These are phyloP conservation scores for Barnardius zonarius DNA, from an alignment of 2,113 vertebrate species.

Conservation along the genomic window DNA sequence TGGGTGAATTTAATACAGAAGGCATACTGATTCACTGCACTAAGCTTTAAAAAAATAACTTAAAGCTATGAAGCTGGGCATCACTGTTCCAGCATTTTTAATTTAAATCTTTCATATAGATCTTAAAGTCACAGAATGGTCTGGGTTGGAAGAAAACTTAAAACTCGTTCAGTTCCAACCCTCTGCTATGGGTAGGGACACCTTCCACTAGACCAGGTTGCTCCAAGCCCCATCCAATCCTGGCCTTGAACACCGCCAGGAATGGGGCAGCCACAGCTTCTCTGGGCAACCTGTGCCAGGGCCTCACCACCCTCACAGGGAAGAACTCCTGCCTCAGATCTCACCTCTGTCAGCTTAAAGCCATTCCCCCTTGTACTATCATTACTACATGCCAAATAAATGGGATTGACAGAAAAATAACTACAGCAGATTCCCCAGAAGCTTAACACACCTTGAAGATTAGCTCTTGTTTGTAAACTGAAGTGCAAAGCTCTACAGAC, in stretches of 20 bases:
- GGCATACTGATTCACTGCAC: rapidly evolving
- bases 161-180: not conserved
- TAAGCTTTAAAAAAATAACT: not conserved
- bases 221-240: not conserved
- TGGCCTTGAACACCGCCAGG: not conserved
- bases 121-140: not conserved
- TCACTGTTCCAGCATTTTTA: not conserved
- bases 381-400: not conserved
- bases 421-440: rapidly evolving
- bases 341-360: not conserved
- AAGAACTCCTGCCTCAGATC: not conserved
- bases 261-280: not conserved
- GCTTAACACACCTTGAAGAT: not conserved
- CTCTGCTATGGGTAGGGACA: not conserved
- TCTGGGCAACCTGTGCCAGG: not conserved
- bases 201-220: not conserved
- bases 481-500: not conserved
- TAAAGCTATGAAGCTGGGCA: not conserved
- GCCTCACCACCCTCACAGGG: not conserved
- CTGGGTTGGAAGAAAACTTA: not conserved
- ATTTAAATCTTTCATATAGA: not conserved
- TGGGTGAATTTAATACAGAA: not conserved
- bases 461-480: not conserved
- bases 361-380: not conserved
- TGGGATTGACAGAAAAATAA: not conserved